Evolutionary conservation across 1,140 invertebrate genomes (phyloP), one percentile per base, ranked within the genome.

Genomic region (Campoletis sonorensis): DNA sequence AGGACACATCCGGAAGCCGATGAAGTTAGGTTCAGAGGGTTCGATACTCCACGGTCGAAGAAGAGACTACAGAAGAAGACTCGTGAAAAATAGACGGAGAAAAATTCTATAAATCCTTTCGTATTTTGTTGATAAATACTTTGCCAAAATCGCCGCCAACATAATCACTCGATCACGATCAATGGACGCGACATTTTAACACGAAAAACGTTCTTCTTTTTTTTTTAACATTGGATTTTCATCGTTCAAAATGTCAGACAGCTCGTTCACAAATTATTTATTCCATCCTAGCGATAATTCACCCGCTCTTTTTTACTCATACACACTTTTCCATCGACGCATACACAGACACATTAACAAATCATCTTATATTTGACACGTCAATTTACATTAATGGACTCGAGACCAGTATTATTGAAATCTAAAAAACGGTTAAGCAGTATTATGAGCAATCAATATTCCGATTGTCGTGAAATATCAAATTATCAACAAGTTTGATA

Each of bases 401-500:
- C 84, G 85, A 86, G 86, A 91, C 86, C 90, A 92, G 91, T 92
- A 92, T 92, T 92, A 92, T 88, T 86, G 88, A 88, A 89, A 90
- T 85, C 89, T 89, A 83, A 87, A 83, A 86, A 82, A 64, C 84
- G 83, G 83, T 86, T 84, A 84, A 89, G 86, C 90, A 92, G 91
- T 91, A 91, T 91, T 91, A 91, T 86, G 83, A 37, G 61, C 82
- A 83, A 82, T 27, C 15, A 51, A 49, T 49, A 49, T 73, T 73
- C 45, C 37, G n/a, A 73, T 23, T 26, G 37, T 23, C 40, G 40
- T 40, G 27, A 71, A 40, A 51, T 37, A 61, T n/a, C 40, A 21
- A 79, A 79, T 79, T 26, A 16, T 37, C 64, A 37, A 75, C 16
- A 49, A 37, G 71, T 75, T 75, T 49, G 16, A 37, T 75, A 45